Base-by-base conservation (phyloP, 2,113 vertebrate genomes). In the Megatriorchis doriae region DNA sequence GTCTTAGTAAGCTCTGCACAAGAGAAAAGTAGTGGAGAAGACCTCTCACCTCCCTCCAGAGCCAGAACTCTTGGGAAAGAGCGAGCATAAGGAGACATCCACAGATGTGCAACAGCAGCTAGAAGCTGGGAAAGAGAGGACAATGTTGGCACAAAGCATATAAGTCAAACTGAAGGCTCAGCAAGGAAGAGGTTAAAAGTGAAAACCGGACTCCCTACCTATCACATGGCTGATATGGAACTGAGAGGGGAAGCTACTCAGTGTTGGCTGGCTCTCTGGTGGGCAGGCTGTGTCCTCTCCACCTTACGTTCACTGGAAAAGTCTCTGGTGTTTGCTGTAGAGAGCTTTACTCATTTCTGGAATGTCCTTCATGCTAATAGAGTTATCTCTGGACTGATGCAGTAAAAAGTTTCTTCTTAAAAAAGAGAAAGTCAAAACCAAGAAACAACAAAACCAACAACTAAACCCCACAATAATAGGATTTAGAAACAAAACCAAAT, bases 21-120 rank as follows among this genome's bases (percentile, higher is more conserved):
- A 45, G 15, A 52, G 34, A 38, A 50, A 86, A 73, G 14, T n/a
- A 52, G 7, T 31, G 26, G 36, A 62, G 13, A 43, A n/a, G 7
- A 50, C 6, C 13, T 70, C 42, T 56, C 43, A 31, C 23, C 9
- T 58, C 26, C 50, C 19, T 67, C 25, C 47, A 75, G 19, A 71
- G 34, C 4, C 48, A 47, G 70, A 59, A 66, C 78, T 1, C 65
- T 34, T 43, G 38, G 45, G 22, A 53, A 67, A 63, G 42, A 45
- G 13, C 0, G 0, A 62, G 17, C 2, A 0, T 20, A 47, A 92
- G n/a, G 34, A 48, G n/a, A 34, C 22, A 27, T 62, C 16, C 31
- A 23, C 4, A 0, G 1, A 68, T 20, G 6, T 52, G 34, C 16
- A 83, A 22, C 31, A 86, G 43, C 36, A 81, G 36, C 19, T 63